Evolutionary conservation across 2,113 vertebrate genomes (phyloP), one percentile per base, ranked within the genome.

Genomic region (Varanus salvator): DNA sequence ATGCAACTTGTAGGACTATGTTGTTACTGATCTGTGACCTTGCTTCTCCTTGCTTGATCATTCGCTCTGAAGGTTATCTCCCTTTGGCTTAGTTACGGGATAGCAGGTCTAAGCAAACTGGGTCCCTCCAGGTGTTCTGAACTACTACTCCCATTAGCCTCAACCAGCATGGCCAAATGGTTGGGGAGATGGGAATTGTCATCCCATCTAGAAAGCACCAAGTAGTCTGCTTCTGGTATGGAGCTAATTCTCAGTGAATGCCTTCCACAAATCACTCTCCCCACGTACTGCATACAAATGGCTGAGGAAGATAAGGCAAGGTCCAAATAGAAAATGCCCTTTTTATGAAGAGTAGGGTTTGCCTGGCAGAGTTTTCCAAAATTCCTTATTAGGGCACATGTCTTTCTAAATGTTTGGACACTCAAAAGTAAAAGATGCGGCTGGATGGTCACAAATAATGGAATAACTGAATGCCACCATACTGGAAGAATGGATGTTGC

Each of bases 401-500:
- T 71, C 66, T 88, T 81, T 23, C 11, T 29, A 80, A 80, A 50
- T 11, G 21, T n/a, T 71, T 52, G 12, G 68, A 66, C 69, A 69
- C 31, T 69, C 44, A 80, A 52, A 69, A 69, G 31, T 87, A 52
- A 31, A 76, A 38, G n/a, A 60, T 44, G 21, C 1, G 52, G n/a
- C 52, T 88, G 17, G 34, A 83, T 89, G 71, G 23, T 72, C 31
- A 85, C 88, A 92, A 80, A 89, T 64, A 48, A 68, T 89, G 75
- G 57, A 92, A 29, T 31, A 89, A 1, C 74, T 66, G 86, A 91
- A 94, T 89, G 6, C 69, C 60, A 91, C 90, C 52, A 92, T 29
- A 90, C 15, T 69, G 68, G 52, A 54, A 88, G n/a, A 72, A 80
- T 68, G n/a, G 0, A 0, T 89, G 23, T 88, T 87, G 64, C 34